A percentile compares a stretch with the other conserved stretches of the same genome.
These are phyloP conservation scores for Yponomeuta sedellus DNA, from an alignment of 2,888 invertebrate species.

Conservation along the genomic window DNA sequence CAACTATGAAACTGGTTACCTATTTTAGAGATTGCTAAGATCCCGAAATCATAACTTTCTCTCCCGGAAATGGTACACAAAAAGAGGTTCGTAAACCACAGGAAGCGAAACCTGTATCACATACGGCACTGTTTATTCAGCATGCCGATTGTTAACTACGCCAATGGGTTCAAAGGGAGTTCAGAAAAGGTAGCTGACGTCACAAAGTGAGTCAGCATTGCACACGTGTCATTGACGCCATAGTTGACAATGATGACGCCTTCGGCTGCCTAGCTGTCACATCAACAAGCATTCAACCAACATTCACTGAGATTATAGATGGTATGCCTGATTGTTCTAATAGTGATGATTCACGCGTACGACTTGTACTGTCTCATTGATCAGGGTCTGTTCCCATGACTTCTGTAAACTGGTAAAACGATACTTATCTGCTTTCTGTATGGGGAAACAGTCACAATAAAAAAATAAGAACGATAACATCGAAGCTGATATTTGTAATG, in stretches of 20 bases:
- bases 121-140: not conserved
- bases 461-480: too few relatives aligned
- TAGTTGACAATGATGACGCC: slow-evolving; percentile 15
- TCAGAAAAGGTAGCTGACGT: slow-evolving; percentile 30
- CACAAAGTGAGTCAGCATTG: slow-evolving; percentile 53
- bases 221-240: slow-evolving; percentile 64
- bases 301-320: slow-evolving; percentile 18
- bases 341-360: not conserved
- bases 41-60: not conserved
- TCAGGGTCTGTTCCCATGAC: slow-evolving; percentile 1
- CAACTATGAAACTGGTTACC: not conserved
- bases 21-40: not conserved
- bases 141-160: not conserved
- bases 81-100: too few relatives aligned
- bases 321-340: not conserved
- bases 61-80: not conserved
- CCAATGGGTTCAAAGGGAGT: slow-evolving; percentile 9
- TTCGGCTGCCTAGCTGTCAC: not conserved
- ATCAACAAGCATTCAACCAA: slow-evolving; percentile 19
- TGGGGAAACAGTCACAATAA: not conserved
- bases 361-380: not conserved
- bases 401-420: not conserved
- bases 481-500: too few relatives aligned
- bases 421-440: too few relatives aligned
- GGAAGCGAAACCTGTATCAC: not conserved